phyloP scores from a whole-genome alignment of 2,797 vertebrate species.

The Dicrostonyx torquatus region DNA sequence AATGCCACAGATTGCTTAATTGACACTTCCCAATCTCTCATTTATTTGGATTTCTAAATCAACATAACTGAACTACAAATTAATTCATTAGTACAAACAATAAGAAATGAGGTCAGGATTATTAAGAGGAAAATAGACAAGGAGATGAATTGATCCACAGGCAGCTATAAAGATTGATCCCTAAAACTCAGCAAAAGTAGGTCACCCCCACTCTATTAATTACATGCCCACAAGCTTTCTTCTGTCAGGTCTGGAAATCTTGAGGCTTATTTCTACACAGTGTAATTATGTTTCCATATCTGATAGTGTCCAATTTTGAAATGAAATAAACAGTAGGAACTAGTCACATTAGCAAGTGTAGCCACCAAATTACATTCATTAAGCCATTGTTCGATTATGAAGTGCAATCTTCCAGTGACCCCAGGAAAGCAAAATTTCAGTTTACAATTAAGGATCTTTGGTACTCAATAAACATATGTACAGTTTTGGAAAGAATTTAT shows the following conservation, averaged over 20 bases:
- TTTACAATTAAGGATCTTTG: constrained; percentile 66
- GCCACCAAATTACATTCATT: constrained; percentile 82
- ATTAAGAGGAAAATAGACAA: constrained; percentile 82
- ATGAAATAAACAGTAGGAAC: constrained; percentile 84
- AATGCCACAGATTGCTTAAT: constrained; percentile 79
- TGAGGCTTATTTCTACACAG: constrained; percentile 77
- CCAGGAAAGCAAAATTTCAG: constrained; percentile 64
- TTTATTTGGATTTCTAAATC: constrained; percentile 82
- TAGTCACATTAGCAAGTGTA: constrained; percentile 77
- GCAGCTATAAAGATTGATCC: constrained; percentile 80
- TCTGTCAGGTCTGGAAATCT: constrained; percentile 80
- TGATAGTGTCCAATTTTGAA: constrained; percentile 83
- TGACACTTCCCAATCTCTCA: constrained; percentile 78
- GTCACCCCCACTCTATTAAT: constrained; percentile 81
- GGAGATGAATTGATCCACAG: constrained; percentile 83
- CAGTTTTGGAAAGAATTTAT: constrained; percentile 64
- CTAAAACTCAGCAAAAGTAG: constrained; percentile 79
- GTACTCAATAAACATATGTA: constrained; percentile 57
- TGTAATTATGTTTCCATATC: constrained; percentile 83
- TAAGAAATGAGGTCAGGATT: constrained; percentile 84
- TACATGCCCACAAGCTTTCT: constrained; percentile 80
- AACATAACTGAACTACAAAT: constrained; percentile 79
- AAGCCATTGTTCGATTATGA: constrained; percentile 73
- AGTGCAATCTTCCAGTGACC: constrained; percentile 64
- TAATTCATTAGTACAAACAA: constrained; percentile 83